Evolutionary conservation across 2,113 vertebrate species (phyloP).

Genomic region (Picathartes gymnocephalus): DNA sequence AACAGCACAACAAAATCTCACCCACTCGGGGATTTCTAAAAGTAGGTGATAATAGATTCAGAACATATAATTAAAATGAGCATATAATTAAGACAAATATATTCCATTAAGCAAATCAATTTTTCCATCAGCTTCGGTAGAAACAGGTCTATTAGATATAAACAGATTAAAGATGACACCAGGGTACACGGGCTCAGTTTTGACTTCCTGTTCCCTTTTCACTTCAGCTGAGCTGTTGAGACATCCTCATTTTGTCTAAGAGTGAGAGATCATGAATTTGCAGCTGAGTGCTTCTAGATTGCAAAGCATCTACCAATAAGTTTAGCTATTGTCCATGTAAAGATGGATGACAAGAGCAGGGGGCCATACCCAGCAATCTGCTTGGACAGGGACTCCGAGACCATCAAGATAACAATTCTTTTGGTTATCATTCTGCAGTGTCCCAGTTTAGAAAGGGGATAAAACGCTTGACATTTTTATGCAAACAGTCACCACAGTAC

Average conservation of each 20-base stretch:
- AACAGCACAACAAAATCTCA: neutral
- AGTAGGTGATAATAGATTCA: neutral
- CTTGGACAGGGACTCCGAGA: rapidly evolving
- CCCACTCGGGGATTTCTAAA: neutral
- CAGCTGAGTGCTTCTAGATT: neutral
- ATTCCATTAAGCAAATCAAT: neutral
- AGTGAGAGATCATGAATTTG: neutral
- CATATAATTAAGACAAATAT: neutral
- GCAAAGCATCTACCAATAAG: neutral
- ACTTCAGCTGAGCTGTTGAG: neutral
- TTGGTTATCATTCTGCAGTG: neutral
- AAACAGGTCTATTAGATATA: neutral
- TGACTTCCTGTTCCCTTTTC: neutral
- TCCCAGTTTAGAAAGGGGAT: neutral
- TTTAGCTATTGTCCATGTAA: neutral
- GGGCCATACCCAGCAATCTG: neutral
- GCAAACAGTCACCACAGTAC: neutral
- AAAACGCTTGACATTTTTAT: neutral
- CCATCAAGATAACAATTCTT: neutral
- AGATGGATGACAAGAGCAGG: neutral
- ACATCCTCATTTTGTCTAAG: neutral
- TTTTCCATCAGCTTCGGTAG: neutral
- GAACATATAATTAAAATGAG: neutral
- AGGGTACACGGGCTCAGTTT: neutral
- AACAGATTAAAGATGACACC: neutral